Base-by-base conservation (phyloP, 2,797 vertebrate species). In the Enteromius unitaeniatus region DNA sequence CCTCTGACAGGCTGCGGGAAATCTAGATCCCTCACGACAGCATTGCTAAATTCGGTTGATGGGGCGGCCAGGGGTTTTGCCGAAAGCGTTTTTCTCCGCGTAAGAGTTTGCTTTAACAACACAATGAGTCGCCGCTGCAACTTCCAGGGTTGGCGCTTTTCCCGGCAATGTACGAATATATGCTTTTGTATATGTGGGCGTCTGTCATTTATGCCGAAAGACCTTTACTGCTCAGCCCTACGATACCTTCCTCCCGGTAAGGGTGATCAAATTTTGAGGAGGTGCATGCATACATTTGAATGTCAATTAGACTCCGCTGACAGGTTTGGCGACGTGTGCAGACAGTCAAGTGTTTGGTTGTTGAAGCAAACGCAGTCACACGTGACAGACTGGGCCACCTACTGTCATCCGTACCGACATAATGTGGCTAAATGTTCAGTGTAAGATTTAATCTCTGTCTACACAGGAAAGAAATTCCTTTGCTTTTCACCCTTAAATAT, bases 221-320 rank as follows among this genome's bases (percentile, higher is more conserved):
- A 82, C 55, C 69, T 74, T 82, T 75, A 51, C 81, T 58, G 60
- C 62, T 53, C 64, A 79, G 79, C 40, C 62, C 49, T 40, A 26
- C 55, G 60, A 58, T 75, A 79, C 67, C 47, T 51, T 73, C 58
- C 68, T 64, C 86, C 78, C 74, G 62, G 70, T 31, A 79, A 81
- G 88, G 85, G 84, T 87, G 90, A 90, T 88, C 86, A 90, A 72
- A 88, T 91, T 90, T 87, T 87, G 82, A 90, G 86, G 84, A 89
- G 40, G 42, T 82, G 78, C 17, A 49, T 84, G 77, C 85, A 91
- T 90, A 80, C 23, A 90, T 92, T 91, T 93, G 85, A 91, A 92
- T 92, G 81, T 69, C 83, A 85, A 90, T 90, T 86, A 90, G 83
- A 74, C 47, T 72, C 31, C 26, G 60, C 17, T 78, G 86, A 88